These are phyloP conservation scores for Hycleus phaleratus DNA, from an alignment of 1,140 invertebrate species.

Conservation along the genomic window DNA sequence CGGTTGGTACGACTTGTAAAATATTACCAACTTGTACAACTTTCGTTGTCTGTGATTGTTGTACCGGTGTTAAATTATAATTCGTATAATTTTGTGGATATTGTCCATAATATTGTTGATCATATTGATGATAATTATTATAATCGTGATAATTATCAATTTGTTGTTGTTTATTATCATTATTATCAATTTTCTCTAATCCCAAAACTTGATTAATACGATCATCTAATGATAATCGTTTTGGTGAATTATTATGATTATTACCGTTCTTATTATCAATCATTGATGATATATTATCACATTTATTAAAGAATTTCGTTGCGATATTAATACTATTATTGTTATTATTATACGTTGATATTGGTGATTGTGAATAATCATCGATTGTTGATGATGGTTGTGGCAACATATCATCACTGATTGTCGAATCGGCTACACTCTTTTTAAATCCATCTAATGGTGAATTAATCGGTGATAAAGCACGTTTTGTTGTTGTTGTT, in stretches of 20 bases:
- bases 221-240: slow-evolving; percentile 32
- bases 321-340: too few relatives aligned
- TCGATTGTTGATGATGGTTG: slow-evolving; percentile 9
- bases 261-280: not conserved
- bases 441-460: slow-evolving; percentile 37
- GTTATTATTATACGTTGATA: too few relatives aligned
- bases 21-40: slow-evolving; percentile 48
- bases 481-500: not conserved
- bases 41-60: slow-evolving; percentile 23
- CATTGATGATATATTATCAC: too few relatives aligned
- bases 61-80: not conserved
- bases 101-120: not conserved
- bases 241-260: slow-evolving; percentile 20
- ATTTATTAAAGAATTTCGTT: too few relatives aligned
- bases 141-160: not conserved
- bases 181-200: slow-evolving; percentile 4
- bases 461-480: slow-evolving; percentile 23
- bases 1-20: slow-evolving; percentile 47
- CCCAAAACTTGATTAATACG: slow-evolving; percentile 36
- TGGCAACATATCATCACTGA: slow-evolving; percentile 43
- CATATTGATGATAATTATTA: slow-evolving; percentile 7
- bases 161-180: too few relatives aligned
- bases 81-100: not conserved
- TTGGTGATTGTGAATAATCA: not conserved
- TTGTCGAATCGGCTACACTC: slow-evolving; percentile 45